Conservation (phyloP, 2,113 vertebrate genomes). For the Stictonetta naevosa region DNA sequence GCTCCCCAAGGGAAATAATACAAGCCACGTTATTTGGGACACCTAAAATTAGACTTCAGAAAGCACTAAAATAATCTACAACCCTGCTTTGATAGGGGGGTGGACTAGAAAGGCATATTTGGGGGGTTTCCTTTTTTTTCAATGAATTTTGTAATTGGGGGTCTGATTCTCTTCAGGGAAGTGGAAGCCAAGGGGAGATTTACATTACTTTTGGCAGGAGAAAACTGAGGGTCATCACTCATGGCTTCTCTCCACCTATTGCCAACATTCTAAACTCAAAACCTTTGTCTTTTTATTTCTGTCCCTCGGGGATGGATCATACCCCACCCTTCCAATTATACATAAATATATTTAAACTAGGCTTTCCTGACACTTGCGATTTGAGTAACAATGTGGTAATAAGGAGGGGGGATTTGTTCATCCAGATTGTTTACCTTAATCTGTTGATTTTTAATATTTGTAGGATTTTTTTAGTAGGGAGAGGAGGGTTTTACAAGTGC, state of each 20-base stretch:
- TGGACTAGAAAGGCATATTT: constrained; percentile 23
- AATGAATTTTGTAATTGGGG: neutral
- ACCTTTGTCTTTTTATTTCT: neutral
- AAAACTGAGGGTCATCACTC: neutral
- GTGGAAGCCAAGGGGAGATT: neutral
- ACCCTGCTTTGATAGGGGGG: constrained; percentile 7
- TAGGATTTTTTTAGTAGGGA: neutral
- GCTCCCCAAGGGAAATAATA: constrained; percentile 43
- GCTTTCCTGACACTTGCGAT: neutral
- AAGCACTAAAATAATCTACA: constrained; percentile 6
- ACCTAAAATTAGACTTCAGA: constrained; percentile 60
- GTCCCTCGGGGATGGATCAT: neutral
- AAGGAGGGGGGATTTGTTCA: neutral
- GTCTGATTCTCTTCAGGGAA: neutral
- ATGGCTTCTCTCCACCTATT: neutral
- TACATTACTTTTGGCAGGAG: neutral
- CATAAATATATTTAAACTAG: neutral
- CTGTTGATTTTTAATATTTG: neutral
- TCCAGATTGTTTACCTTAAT: neutral
- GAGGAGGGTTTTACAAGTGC: neutral
- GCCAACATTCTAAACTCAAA: neutral
- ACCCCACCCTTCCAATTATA: neutral
- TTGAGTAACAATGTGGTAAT: neutral
- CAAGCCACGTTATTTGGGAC: constrained; percentile 57
- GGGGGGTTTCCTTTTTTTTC: neutral